Conservation (phyloP, 1,140 invertebrate species). For the Anoplolepis gracilipes region DNA sequence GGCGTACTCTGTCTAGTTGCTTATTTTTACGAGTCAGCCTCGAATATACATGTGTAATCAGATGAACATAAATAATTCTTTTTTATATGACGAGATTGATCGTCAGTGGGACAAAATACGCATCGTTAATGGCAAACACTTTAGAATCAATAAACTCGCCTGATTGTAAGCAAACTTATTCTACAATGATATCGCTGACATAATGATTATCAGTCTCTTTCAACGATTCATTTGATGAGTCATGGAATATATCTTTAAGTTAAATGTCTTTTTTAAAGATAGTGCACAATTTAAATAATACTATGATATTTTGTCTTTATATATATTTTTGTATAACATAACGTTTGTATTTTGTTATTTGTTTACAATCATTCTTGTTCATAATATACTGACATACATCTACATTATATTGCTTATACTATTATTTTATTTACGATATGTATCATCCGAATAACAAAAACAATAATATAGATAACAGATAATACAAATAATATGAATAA, state of each 20-base stretch:
- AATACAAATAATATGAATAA: background rate
- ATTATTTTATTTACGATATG: no score
- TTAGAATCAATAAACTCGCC: conserved; percentile 3
- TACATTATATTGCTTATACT: no score
- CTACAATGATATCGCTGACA: background rate
- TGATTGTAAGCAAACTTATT: conserved; percentile 5
- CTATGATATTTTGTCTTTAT: background rate
- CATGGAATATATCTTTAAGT: background rate
- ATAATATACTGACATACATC: background rate
- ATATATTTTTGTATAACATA: conserved; percentile 3
- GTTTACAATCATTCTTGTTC: background rate
- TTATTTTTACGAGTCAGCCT: conserved; percentile 55
- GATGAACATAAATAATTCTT: conserved; percentile 42
- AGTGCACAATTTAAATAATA: background rate
- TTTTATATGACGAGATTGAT: conserved; percentile 11
- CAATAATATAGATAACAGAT: background rate
- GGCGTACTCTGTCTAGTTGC: background rate
- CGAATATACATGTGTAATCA: conserved; percentile 44
- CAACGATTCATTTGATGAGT: background rate
- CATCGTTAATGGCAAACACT: background rate
- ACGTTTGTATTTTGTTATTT: background rate
- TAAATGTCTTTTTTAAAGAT: background rate
- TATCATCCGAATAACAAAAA: background rate
- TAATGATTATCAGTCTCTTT: background rate
- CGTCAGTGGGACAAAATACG: background rate